Evolutionary conservation across 2,797 vertebrate species (phyloP).

Genomic region (Enteromius paludinosus): DNA sequence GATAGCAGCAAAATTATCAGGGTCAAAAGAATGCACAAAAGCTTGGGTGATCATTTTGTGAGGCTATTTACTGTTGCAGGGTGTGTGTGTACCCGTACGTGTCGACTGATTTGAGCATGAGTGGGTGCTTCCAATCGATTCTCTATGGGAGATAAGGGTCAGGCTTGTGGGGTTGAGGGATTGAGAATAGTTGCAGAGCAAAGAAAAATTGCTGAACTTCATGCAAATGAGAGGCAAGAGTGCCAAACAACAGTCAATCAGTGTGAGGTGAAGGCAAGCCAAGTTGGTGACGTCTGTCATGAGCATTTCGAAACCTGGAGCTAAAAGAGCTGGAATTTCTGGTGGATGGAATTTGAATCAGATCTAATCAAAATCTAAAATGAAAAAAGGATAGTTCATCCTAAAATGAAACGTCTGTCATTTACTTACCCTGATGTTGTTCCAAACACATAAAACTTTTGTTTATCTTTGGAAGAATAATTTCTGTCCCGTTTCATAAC

Average conservation of each 20-base stretch:
- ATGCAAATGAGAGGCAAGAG: not conserved
- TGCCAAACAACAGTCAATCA: slow-evolving; percentile 25
- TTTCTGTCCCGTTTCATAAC: not conserved
- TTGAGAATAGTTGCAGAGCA: not conserved
- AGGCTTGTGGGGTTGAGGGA: not conserved
- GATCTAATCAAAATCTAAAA: not conserved
- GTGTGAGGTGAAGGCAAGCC: slow-evolving; percentile 5
- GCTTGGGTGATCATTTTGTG: not conserved
- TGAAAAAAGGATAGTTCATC: not conserved
- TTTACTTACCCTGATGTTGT: not conserved
- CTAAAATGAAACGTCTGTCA: not conserved
- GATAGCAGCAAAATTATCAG: not conserved
- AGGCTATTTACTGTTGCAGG: not conserved
- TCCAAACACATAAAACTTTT: not conserved
- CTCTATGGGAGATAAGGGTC: not conserved
- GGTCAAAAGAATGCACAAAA: not conserved
- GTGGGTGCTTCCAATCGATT: not conserved
- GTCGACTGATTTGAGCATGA: not conserved
- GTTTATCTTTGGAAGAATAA: not conserved
- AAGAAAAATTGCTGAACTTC: not conserved
- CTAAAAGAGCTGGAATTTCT: not conserved
- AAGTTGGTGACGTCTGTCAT: not conserved
- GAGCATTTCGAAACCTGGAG: slow-evolving; percentile 2
- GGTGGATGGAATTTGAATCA: not conserved
- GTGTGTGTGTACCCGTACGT: not conserved